These are phyloP conservation scores for Aphelenchoides besseyi DNA, from an alignment of 1,140 invertebrate genomes.

Conservation along the genomic window DNA sequence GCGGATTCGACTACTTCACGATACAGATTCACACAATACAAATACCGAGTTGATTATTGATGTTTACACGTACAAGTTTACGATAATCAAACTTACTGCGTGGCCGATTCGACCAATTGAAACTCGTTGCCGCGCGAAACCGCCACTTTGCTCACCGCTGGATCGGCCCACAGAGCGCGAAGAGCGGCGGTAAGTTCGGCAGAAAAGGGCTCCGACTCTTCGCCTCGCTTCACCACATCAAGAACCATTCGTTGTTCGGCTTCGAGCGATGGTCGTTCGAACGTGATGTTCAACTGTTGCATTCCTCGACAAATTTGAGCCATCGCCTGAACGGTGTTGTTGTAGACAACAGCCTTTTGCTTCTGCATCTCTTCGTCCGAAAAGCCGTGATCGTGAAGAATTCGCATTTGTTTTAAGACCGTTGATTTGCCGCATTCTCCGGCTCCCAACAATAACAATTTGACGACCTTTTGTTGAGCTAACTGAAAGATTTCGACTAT, in stretches of 20 bases:
- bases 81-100: slow-evolving; percentile 66
- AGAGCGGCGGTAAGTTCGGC: slow-evolving; percentile 48
- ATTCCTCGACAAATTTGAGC: slow-evolving; percentile 46
- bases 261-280: slow-evolving; percentile 36
- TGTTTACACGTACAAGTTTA: too few species aligned
- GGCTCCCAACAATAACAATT: slow-evolving; percentile 56
- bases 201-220: slow-evolving; percentile 58
- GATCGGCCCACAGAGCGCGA: slow-evolving; percentile 63
- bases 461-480: slow-evolving; percentile 53
- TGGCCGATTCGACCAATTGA: slow-evolving; percentile 66
- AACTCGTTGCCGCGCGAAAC: slow-evolving; percentile 64
- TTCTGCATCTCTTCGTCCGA: slow-evolving; percentile 51
- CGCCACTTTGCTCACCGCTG: slow-evolving; percentile 61
- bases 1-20: too few species aligned
- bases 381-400: slow-evolving; percentile 51
- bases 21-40: too few species aligned
- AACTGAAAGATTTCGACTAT: too few species aligned
- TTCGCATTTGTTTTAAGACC: slow-evolving; percentile 22
- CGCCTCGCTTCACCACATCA: slow-evolving; percentile 57
- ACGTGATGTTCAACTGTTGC: slow-evolving; percentile 43
- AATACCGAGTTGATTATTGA: too few species aligned
- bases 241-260: slow-evolving; percentile 44
- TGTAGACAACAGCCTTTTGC: slow-evolving; percentile 49
- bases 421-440: slow-evolving; percentile 50
- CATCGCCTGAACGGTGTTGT: slow-evolving; percentile 52